Base-by-base conservation (phyloP, 2,113 vertebrate genomes). In the Opisthocomus hoazin region DNA sequence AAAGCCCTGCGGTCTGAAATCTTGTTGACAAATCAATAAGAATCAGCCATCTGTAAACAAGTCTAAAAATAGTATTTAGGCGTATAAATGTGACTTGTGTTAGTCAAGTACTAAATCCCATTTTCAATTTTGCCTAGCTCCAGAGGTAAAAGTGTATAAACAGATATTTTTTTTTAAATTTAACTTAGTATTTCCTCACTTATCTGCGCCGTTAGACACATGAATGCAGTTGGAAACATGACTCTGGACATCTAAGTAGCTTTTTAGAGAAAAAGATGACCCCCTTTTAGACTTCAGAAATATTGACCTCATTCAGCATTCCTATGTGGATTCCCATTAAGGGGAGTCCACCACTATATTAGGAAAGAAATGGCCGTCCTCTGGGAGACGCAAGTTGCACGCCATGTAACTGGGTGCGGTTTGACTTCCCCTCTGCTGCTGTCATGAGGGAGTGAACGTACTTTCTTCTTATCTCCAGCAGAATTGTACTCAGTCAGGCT, bases 371-470 rank as follows among this genome's bases (percentile, higher is more conserved):
- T 11, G 50, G 14, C 29, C 13, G 0, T 37, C 82, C 53, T 81
- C 50, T 50, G 34, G 37, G 78, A 63, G 41, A 34, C 11, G 22
- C 10, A 71, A 89, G 56, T 64, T 61, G 36, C 48, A 21, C 1
- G 0, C n/a, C 22, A 2, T 41, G 10, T 32, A 53, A 22, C n/a
- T 48, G 51, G 15, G 36, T 57, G 27, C 0, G 0, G 39, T 88
- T 89, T 89, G 36, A 20, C 37, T 63, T 74, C n/a, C 26, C 30
- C 74, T 6, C 8, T 15, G 2, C 48, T 82, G 27, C 41, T 66
- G 13, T 48, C 0, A 0, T 41, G 46, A 63, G 66, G 41, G 11
- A 84, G 18, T 37, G 61, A 81, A 56, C 2, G 1, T 17, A 5
- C 17, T 43, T 12, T 27, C 9, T 79, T 39, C 61, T 66, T 15